These are phyloP conservation scores for Phalangium opilio DNA, from an alignment of 2,888 invertebrate species.

Conservation along the genomic window DNA sequence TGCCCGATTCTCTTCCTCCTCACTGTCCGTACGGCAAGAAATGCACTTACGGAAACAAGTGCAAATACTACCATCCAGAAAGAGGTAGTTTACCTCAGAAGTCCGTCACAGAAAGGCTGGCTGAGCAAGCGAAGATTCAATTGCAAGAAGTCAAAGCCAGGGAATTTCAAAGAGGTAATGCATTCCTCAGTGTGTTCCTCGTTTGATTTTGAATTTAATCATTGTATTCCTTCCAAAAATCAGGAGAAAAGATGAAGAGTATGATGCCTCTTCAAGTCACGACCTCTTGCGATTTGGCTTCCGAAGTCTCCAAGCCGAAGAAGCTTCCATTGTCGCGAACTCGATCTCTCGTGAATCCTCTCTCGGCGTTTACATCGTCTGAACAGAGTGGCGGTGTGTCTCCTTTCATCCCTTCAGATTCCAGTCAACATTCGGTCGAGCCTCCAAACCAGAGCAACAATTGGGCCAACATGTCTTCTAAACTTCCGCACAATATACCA, in stretches of 20 bases:
- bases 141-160: conserved; percentile 42
- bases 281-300: not conserved
- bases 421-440: not conserved
- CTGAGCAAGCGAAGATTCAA: conserved; percentile 60
- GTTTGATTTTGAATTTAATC: not conserved
- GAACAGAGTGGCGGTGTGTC: conserved; percentile 8
- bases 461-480: conserved; percentile 18
- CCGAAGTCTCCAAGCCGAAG: conserved; percentile 31
- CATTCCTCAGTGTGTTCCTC: not conserved
- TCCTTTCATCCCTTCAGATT: conserved; percentile 8
- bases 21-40: conserved; percentile 89
- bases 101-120: conserved; percentile 65
- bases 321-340: conserved; percentile 47
- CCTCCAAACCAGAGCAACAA: conserved; percentile 3
- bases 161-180: conserved; percentile 23
- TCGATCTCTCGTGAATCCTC: conserved; percentile 41
- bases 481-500: conserved; percentile 14
- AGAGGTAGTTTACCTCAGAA: conserved; percentile 70
- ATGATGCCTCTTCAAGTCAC: conserved; percentile 36
- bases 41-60: conserved; percentile 94
- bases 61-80: conserved; percentile 88
- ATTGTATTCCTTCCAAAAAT: too few relatives aligned
- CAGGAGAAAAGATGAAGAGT: conserved; percentile 34
- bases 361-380: not conserved
- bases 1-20: conserved; percentile 45